Evolutionary conservation across 2,797 vertebrate genomes (phyloP).

Genomic region (Champsocephalus esox): DNA sequence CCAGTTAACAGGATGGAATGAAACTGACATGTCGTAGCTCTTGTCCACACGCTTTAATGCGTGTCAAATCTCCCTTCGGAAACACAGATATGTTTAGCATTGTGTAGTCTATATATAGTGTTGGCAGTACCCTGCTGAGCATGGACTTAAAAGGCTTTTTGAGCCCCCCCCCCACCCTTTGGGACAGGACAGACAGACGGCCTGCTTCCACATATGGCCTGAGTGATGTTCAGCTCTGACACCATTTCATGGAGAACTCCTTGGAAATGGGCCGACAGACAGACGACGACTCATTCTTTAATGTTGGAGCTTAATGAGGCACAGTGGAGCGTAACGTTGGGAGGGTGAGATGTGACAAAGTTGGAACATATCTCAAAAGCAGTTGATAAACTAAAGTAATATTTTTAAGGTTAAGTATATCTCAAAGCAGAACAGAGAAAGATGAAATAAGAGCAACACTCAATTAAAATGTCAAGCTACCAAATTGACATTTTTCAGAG

Average conservation of each 20-base stretch:
- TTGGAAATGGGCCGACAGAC: slow-evolving; percentile 30
- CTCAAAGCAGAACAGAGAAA: slow-evolving; percentile 16
- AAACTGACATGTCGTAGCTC: slow-evolving; percentile 20
- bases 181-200: slow-evolving; percentile 63
- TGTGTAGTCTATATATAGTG: slow-evolving; percentile 57
- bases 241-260: slow-evolving; percentile 64
- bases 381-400: neutral
- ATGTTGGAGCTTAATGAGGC: slow-evolving; percentile 2
- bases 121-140: slow-evolving; percentile 54
- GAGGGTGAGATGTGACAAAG: slow-evolving; percentile 4
- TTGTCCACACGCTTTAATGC: slow-evolving; percentile 4
- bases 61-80: slow-evolving; percentile 43
- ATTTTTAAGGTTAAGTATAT: slow-evolving; percentile 3
- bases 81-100: slow-evolving; percentile 48
- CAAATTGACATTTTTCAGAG: neutral
- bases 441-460: slow-evolving; percentile 1
- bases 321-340: neutral
- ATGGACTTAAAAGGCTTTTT: slow-evolving; percentile 44
- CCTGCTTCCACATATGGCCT: slow-evolving; percentile 72
- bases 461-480: no score
- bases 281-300: neutral
- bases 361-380: slow-evolving; percentile 16
- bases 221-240: slow-evolving; percentile 64
- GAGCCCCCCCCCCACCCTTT: slow-evolving; percentile 34
- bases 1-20: slow-evolving; percentile 30